These are phyloP conservation scores for Semicossyphus pulcher DNA, from an alignment of 2,113 vertebrate species.

Conservation along the genomic window DNA sequence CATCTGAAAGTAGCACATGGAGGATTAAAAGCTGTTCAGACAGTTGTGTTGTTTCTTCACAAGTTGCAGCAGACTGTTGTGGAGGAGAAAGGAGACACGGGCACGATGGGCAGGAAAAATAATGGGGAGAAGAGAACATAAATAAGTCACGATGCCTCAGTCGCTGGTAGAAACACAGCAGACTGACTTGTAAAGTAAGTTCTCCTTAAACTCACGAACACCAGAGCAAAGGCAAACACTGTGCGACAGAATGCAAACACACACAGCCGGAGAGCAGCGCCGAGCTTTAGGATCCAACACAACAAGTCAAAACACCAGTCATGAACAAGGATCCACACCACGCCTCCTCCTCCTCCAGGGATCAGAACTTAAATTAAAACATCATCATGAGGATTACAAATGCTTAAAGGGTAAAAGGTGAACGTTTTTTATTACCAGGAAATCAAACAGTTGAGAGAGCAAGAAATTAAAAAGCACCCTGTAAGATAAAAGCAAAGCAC, in stretches of 20 bases:
- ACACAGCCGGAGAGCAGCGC: background rate
- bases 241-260: constrained; percentile 32
- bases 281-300: background rate
- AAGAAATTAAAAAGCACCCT: background rate
- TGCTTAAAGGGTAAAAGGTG: constrained; percentile 37
- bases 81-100: background rate
- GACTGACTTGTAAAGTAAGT: constrained; percentile 55
- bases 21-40: constrained; percentile 33
- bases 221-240: constrained; percentile 46
- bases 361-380: constrained; percentile 7
- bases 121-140: constrained; percentile 37
- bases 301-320: background rate
- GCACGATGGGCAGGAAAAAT: constrained; percentile 14
- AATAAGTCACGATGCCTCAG: constrained; percentile 63
- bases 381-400: constrained; percentile 21
- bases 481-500: no score
- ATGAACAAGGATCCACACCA: no score
- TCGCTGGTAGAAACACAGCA: constrained; percentile 45
- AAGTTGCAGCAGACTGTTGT: constrained; percentile 19
- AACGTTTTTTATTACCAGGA: constrained; percentile 33
- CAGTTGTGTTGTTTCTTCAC: constrained; percentile 38
- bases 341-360: no score
- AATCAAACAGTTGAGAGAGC: constrained; percentile 6
- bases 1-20: constrained; percentile 25
- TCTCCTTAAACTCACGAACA: constrained; percentile 52